Conservation (phyloP, 2,888 invertebrate genomes). For the Stegophylla sp. region DNA sequence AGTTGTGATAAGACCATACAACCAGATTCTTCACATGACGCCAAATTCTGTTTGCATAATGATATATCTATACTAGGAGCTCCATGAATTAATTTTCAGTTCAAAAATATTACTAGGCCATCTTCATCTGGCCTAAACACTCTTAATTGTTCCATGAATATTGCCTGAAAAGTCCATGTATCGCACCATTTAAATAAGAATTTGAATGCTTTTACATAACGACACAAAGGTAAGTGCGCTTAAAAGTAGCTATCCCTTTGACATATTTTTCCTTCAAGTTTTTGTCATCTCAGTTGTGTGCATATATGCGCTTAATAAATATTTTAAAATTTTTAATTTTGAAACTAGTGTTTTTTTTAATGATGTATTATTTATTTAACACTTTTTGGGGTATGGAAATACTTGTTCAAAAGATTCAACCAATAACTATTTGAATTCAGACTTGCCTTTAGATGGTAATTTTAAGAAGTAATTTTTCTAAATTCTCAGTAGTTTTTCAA, state of each 20-base stretch:
- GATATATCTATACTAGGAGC: constrained; percentile 63
- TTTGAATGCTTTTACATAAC: constrained; percentile 60
- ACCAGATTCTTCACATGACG: constrained; percentile 63
- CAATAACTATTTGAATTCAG: no score
- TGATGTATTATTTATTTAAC: no score
- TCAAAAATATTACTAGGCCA: constrained; percentile 62
- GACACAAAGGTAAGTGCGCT: constrained; percentile 62
- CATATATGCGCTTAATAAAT: constrained; percentile 62
- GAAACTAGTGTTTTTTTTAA: no score
- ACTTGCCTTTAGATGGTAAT: no score
- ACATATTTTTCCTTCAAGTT: constrained; percentile 61
- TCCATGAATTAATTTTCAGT: constrained; percentile 62
- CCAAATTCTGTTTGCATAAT: constrained; percentile 61
- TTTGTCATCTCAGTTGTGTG: constrained; percentile 62
- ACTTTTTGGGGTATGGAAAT: no score
- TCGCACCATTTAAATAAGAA: no score
- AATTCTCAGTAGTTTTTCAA: no score
- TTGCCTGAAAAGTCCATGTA: constrained; percentile 61
- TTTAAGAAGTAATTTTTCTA: no score
- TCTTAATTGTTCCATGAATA: constrained; percentile 62
- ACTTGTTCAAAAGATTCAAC: no score
- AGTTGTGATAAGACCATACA: constrained; percentile 62
- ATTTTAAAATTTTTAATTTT: no score
- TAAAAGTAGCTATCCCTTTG: constrained; percentile 62
- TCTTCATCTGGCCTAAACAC: constrained; percentile 62